phyloP scores from a whole-genome alignment of 2,888 invertebrate genomes.

The Netelia inedita region DNA sequence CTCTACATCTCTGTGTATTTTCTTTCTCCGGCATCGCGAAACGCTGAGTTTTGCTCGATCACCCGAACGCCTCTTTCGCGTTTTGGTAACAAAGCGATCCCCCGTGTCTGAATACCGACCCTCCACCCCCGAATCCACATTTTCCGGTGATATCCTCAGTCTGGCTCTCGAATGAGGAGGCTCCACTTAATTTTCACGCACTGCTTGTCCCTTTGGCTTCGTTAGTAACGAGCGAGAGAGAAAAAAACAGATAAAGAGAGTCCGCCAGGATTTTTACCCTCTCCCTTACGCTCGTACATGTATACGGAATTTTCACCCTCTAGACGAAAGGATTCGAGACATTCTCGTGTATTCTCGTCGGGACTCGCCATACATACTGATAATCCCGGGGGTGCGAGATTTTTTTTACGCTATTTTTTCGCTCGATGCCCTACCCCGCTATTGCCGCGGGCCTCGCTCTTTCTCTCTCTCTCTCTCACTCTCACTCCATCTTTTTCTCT shows the following conservation, averaged over 20 bases:
- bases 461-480: neutral
- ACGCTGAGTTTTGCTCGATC: constrained; percentile 56
- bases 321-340: neutral
- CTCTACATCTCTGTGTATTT: constrained; percentile 18
- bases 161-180: constrained; percentile 21
- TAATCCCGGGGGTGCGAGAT: no score
- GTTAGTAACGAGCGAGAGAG: constrained; percentile 35
- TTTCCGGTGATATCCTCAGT: neutral
- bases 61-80: constrained; percentile 44
- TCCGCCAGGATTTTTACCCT: constrained; percentile 10
- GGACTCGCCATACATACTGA: neutral
- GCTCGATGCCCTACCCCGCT: neutral
- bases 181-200: constrained; percentile 61
- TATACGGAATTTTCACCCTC: neutral
- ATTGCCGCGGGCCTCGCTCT: neutral
- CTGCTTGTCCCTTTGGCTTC: constrained; percentile 48
- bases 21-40: constrained; percentile 40
- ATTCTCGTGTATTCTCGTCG: neutral
- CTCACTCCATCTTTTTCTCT: neutral
- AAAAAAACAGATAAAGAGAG: neutral
- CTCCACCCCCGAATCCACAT: neutral
- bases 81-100: constrained; percentile 40
- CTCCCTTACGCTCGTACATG: neutral
- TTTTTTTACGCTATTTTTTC: neutral
- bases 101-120: constrained; percentile 12